phyloP scores from a whole-genome alignment of 1,140 invertebrate species.

The Lanistes nyassanus region DNA sequence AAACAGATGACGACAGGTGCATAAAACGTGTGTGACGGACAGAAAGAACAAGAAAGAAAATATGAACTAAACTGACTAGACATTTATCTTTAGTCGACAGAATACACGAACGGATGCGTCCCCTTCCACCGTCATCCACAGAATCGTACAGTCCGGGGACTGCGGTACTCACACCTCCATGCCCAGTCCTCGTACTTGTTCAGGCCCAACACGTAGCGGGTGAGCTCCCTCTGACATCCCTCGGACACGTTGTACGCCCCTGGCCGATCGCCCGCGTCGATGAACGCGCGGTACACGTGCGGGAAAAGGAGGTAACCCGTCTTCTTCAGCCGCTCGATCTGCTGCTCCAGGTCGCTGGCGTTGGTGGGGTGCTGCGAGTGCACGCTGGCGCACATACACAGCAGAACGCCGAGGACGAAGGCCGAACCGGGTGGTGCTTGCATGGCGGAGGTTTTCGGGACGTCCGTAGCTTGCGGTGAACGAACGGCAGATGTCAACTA shows the following conservation, averaged over 20 bases:
- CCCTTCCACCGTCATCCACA: no score
- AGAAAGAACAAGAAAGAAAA: no score
- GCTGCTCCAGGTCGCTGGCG: neutral
- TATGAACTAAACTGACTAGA: neutral
- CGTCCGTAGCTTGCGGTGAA: no score
- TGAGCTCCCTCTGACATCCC: neutral
- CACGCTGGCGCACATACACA: neutral
- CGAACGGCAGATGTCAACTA: no score
- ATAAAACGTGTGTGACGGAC: no score
- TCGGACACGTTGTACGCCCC: conserved; percentile 6
- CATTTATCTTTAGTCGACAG: neutral
- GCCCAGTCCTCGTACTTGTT: conserved; percentile 19
- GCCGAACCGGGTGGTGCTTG: neutral
- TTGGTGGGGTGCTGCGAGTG: neutral
- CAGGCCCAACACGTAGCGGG: conserved; percentile 13
- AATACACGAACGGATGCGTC: neutral
- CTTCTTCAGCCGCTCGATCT: conserved; percentile 2
- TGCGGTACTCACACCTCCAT: conserved; percentile 25
- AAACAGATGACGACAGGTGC: no score
- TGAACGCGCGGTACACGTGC: conserved; percentile 3
- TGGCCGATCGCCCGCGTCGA: neutral
- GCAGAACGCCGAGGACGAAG: neutral
- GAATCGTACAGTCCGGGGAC: neutral
- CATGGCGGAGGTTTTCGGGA: neutral
- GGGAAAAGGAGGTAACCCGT: conserved; percentile 3